Evolutionary conservation across 2,888 invertebrate genomes (phyloP).

Genomic region (Scaptomyza tumidula): DNA sequence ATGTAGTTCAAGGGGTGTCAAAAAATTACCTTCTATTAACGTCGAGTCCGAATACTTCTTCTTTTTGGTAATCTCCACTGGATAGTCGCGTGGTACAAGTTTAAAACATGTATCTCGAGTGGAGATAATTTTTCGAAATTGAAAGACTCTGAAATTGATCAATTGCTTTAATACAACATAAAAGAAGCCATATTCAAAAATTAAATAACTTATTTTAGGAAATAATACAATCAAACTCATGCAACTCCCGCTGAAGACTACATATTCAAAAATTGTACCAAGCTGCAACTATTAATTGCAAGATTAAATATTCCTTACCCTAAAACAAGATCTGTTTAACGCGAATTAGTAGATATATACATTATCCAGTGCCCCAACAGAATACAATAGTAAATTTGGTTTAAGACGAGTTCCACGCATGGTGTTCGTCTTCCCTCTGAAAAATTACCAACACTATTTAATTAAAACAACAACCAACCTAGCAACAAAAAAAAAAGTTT

Average conservation of each 20-base stretch:
- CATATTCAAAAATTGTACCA: background rate
- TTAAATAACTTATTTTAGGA: background rate
- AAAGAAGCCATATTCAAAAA: background rate
- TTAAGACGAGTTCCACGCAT: background rate
- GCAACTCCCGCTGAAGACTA: background rate
- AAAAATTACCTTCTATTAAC: conserved; percentile 94
- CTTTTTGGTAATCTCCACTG: conserved; percentile 94
- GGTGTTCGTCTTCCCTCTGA: background rate
- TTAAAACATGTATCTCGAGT: conserved; percentile 92
- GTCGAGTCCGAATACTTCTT: conserved; percentile 90
- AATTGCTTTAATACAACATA: background rate
- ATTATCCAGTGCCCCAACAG: background rate
- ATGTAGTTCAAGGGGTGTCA: conserved; percentile 92
- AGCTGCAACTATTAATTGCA: background rate
- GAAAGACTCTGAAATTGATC: conserved; percentile 91
- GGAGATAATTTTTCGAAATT: conserved; percentile 94
- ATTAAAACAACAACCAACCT: background rate
- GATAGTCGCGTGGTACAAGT: conserved; percentile 92
- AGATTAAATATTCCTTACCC: background rate
- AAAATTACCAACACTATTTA: background rate
- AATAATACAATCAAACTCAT: background rate
- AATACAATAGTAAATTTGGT: background rate
- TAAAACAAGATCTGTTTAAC: background rate
- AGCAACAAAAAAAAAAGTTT: background rate
- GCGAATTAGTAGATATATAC: background rate